Evolutionary conservation across 2,113 vertebrate species (phyloP).

Genomic region (Montifringilla adamsi): DNA sequence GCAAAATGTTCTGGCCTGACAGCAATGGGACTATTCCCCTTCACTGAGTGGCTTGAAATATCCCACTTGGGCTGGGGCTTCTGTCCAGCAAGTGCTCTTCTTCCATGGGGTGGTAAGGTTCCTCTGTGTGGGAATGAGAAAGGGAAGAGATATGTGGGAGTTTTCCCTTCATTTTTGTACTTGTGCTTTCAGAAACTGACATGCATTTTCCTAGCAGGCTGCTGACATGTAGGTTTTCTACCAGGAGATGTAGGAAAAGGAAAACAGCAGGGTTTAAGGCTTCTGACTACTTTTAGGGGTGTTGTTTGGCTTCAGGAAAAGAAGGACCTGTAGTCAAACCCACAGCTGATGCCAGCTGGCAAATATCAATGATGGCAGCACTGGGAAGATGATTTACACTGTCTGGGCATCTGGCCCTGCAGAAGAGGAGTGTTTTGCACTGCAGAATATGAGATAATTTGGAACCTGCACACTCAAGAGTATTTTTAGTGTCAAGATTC

Average conservation of each 20-base stretch:
- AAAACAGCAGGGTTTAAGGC: background rate
- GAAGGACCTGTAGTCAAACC: background rate
- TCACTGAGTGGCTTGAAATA: background rate
- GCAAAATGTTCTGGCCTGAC: constrained; percentile 70
- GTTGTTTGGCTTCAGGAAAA: background rate
- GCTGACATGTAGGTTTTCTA: background rate
- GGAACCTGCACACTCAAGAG: background rate
- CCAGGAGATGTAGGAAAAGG: background rate
- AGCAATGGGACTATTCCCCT: constrained; percentile 1
- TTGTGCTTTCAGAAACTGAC: background rate
- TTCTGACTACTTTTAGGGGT: background rate
- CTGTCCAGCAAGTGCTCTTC: background rate
- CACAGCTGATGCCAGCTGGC: background rate
- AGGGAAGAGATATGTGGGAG: background rate
- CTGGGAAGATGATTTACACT: background rate
- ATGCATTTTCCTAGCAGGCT: background rate
- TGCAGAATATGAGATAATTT: background rate
- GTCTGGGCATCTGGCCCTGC: background rate
- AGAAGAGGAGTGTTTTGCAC: background rate
- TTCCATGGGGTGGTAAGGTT: background rate
- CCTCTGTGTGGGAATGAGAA: background rate
- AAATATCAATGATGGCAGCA: background rate
- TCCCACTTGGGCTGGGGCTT: background rate
- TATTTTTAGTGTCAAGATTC: background rate
- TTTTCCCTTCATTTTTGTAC: background rate